A percentile compares a stretch with the other conserved stretches of the same genome.
These are phyloP conservation scores for Sphaerophoria rueppellii DNA, from an alignment of 2,888 invertebrate species.

Conservation along the genomic window DNA sequence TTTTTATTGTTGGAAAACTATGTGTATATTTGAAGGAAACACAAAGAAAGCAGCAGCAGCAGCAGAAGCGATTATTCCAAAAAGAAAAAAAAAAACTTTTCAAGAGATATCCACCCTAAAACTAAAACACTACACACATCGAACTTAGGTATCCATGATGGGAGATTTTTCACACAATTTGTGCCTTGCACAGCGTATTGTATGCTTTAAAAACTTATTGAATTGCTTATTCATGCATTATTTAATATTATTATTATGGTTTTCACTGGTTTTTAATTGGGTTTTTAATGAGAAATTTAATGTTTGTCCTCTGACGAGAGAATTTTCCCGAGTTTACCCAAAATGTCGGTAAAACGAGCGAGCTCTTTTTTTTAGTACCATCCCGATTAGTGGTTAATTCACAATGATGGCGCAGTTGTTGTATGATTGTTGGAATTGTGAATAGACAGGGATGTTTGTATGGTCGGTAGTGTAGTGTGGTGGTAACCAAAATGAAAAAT, in stretches of 20 bases:
- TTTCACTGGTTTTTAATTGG: constrained; percentile 58
- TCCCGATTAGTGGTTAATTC: constrained; percentile 50
- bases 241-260: constrained; percentile 36
- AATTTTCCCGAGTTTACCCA: constrained; percentile 73
- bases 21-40: constrained; percentile 48
- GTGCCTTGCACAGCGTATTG: constrained; percentile 43
- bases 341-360: constrained; percentile 69
- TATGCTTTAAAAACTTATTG: constrained; percentile 18
- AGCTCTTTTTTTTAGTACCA: constrained; percentile 69
- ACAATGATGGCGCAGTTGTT: constrained; percentile 43
- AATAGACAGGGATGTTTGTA: constrained; percentile 56
- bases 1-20: constrained; percentile 49
- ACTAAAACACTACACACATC: constrained; percentile 44
- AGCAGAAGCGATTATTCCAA: constrained; percentile 41
- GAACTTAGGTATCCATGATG: constrained; percentile 70
- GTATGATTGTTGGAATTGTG: constrained; percentile 57
- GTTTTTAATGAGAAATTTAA: constrained; percentile 49
- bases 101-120: constrained; percentile 72
- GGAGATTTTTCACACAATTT: constrained; percentile 63
- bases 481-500: too few relatives aligned
- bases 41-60: constrained; percentile 63
- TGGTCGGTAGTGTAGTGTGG: neutral
- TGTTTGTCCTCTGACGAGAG: constrained; percentile 68
- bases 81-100: constrained; percentile 43
- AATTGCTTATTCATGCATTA: constrained; percentile 62